Evolutionary conservation across 2,888 invertebrate genomes (phyloP), one percentile per base, ranked within the genome.

Genomic region (Branchipolynoe longqiensis): DNA sequence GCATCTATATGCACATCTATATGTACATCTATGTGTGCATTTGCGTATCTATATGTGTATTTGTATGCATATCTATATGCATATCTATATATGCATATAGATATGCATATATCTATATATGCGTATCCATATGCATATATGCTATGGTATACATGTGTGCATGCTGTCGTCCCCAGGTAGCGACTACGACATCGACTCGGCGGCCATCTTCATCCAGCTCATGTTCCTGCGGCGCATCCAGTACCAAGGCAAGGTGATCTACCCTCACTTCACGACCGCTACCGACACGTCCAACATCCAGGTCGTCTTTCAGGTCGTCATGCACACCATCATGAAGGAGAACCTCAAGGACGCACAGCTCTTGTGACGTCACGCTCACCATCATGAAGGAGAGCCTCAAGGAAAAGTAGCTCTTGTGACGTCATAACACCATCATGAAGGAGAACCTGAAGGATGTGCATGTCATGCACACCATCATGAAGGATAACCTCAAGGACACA

Each of bases 231-330:
- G 95, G 88, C 94, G 95, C 88, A 95, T 95, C 91, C 94, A 94
- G 38, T 95, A 95, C 90, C 94, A 95, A 6, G 93, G 95, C 74
- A 95, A 95, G 92, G 95, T 95, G 18, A 93, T 96, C 40, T 95
- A 95, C 92, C 95, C 95, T 0, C 96, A 96, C 93, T 96, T 96
- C 91, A 96, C 95, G 59, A 96, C 96, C 18, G 96, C 96, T 41
- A 96, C 96, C 0, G 96, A 96, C 90, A 96, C 96, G 36, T 95
- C 95, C 88, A 96, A 96, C 92, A 95, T 96, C 48, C 95, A 95
- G 92, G 95, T 95, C 28, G 95, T 96, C 40, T 95, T 96, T 90
- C 95, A 95, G 90, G 95, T 95, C 56, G 95, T 96, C 86, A 95
- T 96, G 95, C 95, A 96, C 92, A 95, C 95, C 91, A 95, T 96